Base-by-base conservation (phyloP, 2,113 vertebrate genomes). In the Theristicus caerulescens region DNA sequence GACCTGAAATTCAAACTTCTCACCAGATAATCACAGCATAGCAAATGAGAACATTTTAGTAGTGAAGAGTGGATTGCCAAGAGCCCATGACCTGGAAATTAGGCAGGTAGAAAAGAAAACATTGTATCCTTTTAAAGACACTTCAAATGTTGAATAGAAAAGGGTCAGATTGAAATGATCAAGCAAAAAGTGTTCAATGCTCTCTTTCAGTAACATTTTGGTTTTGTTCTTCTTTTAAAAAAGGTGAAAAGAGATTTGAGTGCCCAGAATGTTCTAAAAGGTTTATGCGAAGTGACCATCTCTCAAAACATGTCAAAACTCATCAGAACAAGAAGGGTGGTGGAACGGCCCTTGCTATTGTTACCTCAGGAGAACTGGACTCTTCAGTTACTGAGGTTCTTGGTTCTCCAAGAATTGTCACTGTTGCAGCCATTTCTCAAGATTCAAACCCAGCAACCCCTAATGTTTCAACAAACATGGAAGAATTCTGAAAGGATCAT, bases 231-330 rank as follows among this genome's bases (percentile, higher is more conserved):
- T 94, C 16, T 93, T 95, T 94, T 94, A 58, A n/a, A 96, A 92
- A 96, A 99, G 99, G 99, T 95, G 99, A 99, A 96, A 99, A 99
- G 97, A 98, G 99, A 86, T 99, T 99, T 82, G 99, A 99, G 98
- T 99, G 99, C 86, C 99, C 99, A 2, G 99, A 99, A 93, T 99
- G 99, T 97, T 99, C 99, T 87, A 99, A 99, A 97, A 98, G 99
- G 88, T 99, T 99, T 97, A 99, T 99, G 99, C 98, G 99, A 89
- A 99, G 99, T 85, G 99, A 99, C 98, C 99, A 99, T 98, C 99
- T 99, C 82, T 99, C 99, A 3, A 99, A 99, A 98, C 99, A 99
- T 96, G 99, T 99, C 97, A 99, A 99, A 98, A 99, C 99, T 16
- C 99, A 99, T 97, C 99, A 99, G 98, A 99, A 99, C 98, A 99